Percentiles rank a stretch among this genome's conserved stretches.
Evolutionary conservation across 2,797 vertebrate species (phyloP).

Genomic region (Catharus ustulatus): DNA sequence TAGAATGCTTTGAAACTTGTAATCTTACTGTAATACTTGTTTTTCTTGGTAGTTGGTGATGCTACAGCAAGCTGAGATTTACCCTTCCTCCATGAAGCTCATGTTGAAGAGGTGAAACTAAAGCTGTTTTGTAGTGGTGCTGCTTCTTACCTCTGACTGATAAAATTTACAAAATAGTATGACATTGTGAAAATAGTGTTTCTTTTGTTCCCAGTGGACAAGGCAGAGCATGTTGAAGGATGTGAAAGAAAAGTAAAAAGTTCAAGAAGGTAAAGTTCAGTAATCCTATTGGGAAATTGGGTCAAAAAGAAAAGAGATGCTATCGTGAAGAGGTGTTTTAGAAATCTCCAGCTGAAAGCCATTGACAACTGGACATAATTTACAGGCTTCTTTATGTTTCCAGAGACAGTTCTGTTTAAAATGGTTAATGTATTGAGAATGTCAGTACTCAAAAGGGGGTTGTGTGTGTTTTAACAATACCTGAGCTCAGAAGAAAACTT

Average conservation of each 20-base stretch:
- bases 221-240: background rate
- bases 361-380: background rate
- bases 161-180: background rate
- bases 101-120: background rate
- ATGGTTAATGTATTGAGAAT: background rate
- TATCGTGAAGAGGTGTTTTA: accelerated
- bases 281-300: background rate
- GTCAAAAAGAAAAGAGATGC: background rate
- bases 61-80: background rate
- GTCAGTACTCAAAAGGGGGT: background rate
- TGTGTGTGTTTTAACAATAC: background rate
- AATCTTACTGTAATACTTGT: background rate
- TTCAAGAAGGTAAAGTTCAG: background rate
- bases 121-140: background rate
- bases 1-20: background rate
- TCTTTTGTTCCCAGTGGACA: background rate
- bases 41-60: background rate
- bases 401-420: background rate
- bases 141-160: background rate
- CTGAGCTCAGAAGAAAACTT: background rate
- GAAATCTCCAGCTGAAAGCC: background rate
- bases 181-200: background rate
- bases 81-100: background rate
- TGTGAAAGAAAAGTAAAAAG: conserved; percentile 20
- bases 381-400: background rate